These are phyloP conservation scores for Herpailurus yagouaroundi DNA, from an alignment of 2,113 vertebrate species.

Conservation along the genomic window DNA sequence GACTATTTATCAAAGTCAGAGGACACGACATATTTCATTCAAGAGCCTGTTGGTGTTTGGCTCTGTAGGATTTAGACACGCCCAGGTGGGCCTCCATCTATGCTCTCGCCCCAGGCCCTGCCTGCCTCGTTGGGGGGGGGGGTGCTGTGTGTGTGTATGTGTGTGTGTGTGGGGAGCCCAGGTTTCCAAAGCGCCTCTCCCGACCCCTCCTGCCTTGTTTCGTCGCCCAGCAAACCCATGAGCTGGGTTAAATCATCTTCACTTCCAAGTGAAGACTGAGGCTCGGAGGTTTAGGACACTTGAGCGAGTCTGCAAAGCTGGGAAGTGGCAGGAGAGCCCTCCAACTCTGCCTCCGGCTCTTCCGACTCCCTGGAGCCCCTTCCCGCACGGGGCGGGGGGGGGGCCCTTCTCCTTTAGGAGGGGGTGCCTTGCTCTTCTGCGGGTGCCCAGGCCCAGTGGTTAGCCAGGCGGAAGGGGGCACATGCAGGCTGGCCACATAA, in stretches of 20 bases:
- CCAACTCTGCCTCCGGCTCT: background rate
- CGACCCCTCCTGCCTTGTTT: background rate
- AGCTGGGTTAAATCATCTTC: background rate
- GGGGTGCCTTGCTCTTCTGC: background rate
- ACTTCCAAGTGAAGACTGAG: background rate
- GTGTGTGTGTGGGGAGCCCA: too few species aligned
- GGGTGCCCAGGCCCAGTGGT: background rate
- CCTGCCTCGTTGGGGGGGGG: background rate
- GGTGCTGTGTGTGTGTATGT: too few species aligned
- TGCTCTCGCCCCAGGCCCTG: background rate
- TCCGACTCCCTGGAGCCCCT: background rate
- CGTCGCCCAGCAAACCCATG: background rate
- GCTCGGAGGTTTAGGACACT: background rate
- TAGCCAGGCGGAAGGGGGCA: background rate
- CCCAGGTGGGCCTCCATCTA: background rate
- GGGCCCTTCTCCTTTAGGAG: background rate
- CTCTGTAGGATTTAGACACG: background rate
- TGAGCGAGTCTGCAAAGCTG: background rate
- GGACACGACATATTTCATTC: background rate
- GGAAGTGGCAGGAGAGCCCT: background rate
- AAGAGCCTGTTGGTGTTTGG: background rate
- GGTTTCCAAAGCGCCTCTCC: background rate
- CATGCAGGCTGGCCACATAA: accelerated
- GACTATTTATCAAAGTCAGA: background rate
- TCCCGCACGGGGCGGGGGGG: background rate